These are phyloP conservation scores for Alectoris magna DNA, from an alignment of 2,797 vertebrate species.

Conservation along the genomic window DNA sequence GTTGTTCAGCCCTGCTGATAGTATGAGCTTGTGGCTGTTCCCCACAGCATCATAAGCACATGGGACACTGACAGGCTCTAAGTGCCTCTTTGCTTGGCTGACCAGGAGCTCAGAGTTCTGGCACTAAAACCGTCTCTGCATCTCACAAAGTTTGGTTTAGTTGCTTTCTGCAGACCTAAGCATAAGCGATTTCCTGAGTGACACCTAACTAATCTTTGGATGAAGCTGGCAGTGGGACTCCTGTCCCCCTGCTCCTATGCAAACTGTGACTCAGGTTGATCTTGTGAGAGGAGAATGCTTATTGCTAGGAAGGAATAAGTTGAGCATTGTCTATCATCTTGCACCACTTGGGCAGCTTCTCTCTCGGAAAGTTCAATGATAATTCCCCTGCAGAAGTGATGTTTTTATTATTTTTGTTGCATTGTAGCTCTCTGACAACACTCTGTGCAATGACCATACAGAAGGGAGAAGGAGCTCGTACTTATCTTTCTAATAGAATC, in stretches of 20 bases:
- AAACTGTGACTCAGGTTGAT: rapidly evolving
- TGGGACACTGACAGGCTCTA: background rate
- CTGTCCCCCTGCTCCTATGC: background rate
- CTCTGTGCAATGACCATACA: background rate
- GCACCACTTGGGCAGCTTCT: background rate
- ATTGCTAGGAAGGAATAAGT: background rate
- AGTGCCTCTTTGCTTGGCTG: background rate
- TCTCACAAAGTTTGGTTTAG: background rate
- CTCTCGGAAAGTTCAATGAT: background rate
- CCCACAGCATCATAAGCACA: background rate
- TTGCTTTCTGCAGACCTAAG: background rate
- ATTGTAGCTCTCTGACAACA: background rate
- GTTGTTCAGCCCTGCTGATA: background rate
- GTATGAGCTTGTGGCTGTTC: background rate
- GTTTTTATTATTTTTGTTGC: background rate
- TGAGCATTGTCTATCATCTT: background rate
- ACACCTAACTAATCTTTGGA: background rate
- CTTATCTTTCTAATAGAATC: background rate
- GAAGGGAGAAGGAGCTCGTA: background rate
- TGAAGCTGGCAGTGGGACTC: background rate
- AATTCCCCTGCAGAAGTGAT: background rate
- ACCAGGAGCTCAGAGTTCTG: background rate
- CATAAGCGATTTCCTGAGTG: background rate
- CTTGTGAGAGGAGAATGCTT: background rate
- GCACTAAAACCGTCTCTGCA: background rate